These are phyloP conservation scores for Bolinopsis microptera DNA, from an alignment of 37 sponge, comb jelly and placozoan genomes.

Conservation along the genomic window DNA sequence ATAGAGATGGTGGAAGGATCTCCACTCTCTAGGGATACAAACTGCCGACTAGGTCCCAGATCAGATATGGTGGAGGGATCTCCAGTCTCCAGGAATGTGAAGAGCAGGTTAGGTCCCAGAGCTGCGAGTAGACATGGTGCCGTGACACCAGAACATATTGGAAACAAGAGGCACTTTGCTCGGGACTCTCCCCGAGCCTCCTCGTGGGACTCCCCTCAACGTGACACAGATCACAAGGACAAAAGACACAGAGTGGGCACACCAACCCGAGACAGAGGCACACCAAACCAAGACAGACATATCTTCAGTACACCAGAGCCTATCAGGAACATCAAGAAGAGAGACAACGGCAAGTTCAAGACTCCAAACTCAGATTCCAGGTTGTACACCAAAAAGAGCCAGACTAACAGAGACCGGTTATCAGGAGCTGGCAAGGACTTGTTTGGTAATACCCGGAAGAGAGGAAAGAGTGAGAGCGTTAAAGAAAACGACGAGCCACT, in stretches of 20 bases:
- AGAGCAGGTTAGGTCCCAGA: neutral
- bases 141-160: neutral
- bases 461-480: neutral
- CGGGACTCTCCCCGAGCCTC: neutral
- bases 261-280: neutral
- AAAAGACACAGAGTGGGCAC: neutral
- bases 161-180: neutral
- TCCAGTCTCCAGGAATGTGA: neutral
- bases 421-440: neutral
- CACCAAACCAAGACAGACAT: neutral
- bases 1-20: neutral
- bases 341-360: neutral
- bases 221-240: neutral
- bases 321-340: neutral
- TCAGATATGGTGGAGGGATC: neutral
- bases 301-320: neutral
- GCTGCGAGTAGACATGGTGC: neutral
- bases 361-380: neutral
- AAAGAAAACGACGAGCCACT: conserved; percentile 26
- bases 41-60: too few species aligned
- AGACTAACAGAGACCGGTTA: neutral
- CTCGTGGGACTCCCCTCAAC: neutral
- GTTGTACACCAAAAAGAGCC: neutral
- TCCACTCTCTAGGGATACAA: neutral
- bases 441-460: neutral